Conservation (phyloP, 2,113 vertebrate species). For the Orientallactaga bullata region DNA sequence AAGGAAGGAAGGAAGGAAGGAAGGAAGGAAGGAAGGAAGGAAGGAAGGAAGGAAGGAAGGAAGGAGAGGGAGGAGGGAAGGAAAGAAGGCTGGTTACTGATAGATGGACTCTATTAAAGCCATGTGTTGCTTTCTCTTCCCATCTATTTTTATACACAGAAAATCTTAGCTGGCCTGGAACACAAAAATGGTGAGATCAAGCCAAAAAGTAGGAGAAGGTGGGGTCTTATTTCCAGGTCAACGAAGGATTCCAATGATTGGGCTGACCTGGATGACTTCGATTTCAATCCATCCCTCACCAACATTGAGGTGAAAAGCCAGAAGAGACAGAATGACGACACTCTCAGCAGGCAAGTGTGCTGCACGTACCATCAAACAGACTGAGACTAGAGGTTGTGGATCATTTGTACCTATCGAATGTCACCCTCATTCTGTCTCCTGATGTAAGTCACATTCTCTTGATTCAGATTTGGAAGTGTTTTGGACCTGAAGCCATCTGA, state of each 20-base stretch:
- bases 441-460: slow-evolving; percentile 1
- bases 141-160: slow-evolving; percentile 81
- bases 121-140: background rate
- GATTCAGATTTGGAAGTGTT: slow-evolving; percentile 91
- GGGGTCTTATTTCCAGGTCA: slow-evolving; percentile 90
- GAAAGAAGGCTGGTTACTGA: too few relatives aligned
- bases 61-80: too few relatives aligned
- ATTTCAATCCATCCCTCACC: slow-evolving; percentile 84
- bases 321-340: slow-evolving; percentile 88
- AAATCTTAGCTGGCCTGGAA: slow-evolving; percentile 86
- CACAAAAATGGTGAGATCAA: slow-evolving; percentile 89
- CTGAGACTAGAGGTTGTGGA: accelerated
- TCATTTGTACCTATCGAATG: accelerated
- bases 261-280: slow-evolving; percentile 92
- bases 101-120: background rate
- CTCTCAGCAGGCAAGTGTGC: slow-evolving; percentile 88
- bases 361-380: accelerated
- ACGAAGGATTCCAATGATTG: slow-evolving; percentile 91
- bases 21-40: too few relatives aligned
- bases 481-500: slow-evolving; percentile 92
- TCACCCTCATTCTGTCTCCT: background rate
- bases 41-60: too few relatives aligned
- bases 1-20: too few relatives aligned
- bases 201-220: slow-evolving; percentile 91
- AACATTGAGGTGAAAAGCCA: slow-evolving; percentile 89